Base-by-base conservation (phyloP, 2,113 vertebrate genomes). In the Equus quagga region DNA sequence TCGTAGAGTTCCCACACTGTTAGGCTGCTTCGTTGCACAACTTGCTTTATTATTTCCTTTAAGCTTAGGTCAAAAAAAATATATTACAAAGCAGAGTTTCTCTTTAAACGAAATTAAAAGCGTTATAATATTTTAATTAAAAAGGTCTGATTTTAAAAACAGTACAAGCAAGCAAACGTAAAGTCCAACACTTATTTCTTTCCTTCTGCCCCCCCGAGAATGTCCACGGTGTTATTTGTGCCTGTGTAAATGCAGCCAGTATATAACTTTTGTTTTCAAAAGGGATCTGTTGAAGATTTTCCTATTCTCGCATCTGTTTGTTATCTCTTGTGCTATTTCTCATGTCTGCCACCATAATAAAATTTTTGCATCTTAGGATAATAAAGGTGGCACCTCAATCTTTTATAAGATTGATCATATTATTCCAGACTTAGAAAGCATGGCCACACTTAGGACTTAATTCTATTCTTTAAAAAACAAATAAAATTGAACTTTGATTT, bases 31-130 rank as follows among this genome's bases (percentile, higher is more conserved):
- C 82, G 31, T 93, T 91, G 44, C 64, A 60, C 58, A 70, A 3
- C 93, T 98, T 84, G 76, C 72, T 97, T 76, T 83, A 89, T 90
- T 93, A 96, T 87, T 96, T 97, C 78, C 36, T 97, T 82, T 73
- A 97, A 84, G 56, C 60, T 62, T 17, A 83, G 89, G 64, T 97
- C 41, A 85, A 90, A 79, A 95, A 96, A 97, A 97, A 95, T 94
- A 21, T 51, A 80, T 58, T 88, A 19, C 84, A 94, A 93, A 89
- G 73, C 90, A 84, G 69, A 95, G 49, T 62, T 85, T 65, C 65
- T 91, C 76, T 96, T 92, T 95, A 86, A 97, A 83, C 18, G 83
- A 64, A 91, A 90, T 80, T 28, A 44, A 41, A 60, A 23, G 2
- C 88, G 19, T 64, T 96, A 4, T 67, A 82, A 51, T 93, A 86